Conservation (phyloP, 92 coral and sea anemone genomes). For the Scolanthus callimorphus region DNA sequence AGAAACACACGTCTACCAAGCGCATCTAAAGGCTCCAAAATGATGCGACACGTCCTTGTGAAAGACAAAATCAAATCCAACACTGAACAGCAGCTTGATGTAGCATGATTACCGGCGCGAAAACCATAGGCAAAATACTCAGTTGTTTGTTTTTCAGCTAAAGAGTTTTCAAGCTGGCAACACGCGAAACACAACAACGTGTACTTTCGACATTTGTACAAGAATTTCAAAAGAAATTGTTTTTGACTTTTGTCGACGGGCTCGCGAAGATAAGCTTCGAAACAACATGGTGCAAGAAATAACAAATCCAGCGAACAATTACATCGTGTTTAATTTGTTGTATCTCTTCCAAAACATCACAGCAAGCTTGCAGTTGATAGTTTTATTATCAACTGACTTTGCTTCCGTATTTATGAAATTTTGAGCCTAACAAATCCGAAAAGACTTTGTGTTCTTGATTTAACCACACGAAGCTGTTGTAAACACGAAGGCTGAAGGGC, state of each 20-base stretch:
- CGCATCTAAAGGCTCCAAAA: too few relatives aligned
- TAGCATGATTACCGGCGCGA: too few relatives aligned
- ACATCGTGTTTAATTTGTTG: too few relatives aligned
- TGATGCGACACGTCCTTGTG: too few relatives aligned
- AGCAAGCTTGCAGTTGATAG: conserved; percentile 20
- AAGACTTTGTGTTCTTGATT: conserved; percentile 1
- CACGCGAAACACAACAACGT: conserved; percentile 1
- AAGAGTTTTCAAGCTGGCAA: neutral
- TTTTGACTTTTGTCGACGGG: conserved; percentile 8
- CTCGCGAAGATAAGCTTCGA: too few relatives aligned
- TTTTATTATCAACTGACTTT: conserved; percentile 14
- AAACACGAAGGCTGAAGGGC: conserved; percentile 14
- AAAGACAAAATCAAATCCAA: too few relatives aligned
- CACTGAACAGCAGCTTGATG: too few relatives aligned
- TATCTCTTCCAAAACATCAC: conserved; percentile 18
- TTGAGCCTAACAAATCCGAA: conserved; percentile 11
- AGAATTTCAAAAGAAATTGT: neutral
- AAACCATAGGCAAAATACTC: neutral
- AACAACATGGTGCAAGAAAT: too few relatives aligned
- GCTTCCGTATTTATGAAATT: conserved; percentile 28
- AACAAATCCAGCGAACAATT: too few relatives aligned
- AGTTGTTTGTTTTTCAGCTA: neutral
- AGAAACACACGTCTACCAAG: too few relatives aligned
- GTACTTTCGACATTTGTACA: conserved; percentile 14
- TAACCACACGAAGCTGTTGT: conserved; percentile 11